These are phyloP conservation scores for Eupeodes luniger DNA, from an alignment of 2,888 invertebrate genomes.

Conservation along the genomic window DNA sequence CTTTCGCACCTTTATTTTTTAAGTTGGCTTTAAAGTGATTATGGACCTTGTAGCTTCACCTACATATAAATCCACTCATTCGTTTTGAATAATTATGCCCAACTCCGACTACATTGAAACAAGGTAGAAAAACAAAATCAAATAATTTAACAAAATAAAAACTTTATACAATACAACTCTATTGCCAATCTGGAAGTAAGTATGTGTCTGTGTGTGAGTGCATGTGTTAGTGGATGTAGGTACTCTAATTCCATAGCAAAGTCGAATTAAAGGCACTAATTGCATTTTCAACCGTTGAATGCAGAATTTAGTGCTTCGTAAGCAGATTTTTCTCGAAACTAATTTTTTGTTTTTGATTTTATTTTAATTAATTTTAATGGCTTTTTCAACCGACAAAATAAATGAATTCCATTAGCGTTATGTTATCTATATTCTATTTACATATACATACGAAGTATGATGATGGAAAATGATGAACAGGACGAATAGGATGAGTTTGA, in stretches of 20 bases:
- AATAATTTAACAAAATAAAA: constrained; percentile 19
- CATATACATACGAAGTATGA: neutral
- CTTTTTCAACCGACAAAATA: constrained; percentile 64
- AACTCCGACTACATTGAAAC: neutral
- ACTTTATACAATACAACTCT: constrained; percentile 16
- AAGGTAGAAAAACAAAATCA: constrained; percentile 7
- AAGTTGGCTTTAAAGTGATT: neutral
- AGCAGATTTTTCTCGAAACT: constrained; percentile 43
- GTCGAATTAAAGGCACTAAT: constrained; percentile 61
- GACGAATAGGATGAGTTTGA: neutral
- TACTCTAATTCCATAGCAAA: constrained; percentile 41
- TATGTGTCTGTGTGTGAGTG: neutral
- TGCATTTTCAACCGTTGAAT: constrained; percentile 59
- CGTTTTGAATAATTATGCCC: constrained; percentile 22
- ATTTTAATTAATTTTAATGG: constrained; percentile 65
- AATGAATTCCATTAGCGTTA: constrained; percentile 62
- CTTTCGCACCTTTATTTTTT: neutral
- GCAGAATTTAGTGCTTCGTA: constrained; percentile 48
- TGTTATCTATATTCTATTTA: neutral
- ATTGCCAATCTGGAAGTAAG: neutral
- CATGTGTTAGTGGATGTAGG: neutral
- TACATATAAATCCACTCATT: neutral
- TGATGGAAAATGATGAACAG: constrained; percentile 9
- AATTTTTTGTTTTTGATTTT: constrained; percentile 20
- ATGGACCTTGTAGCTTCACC: neutral